phyloP scores from a whole-genome alignment of 2,888 invertebrate species.

The Andrena chrysosceles region DNA sequence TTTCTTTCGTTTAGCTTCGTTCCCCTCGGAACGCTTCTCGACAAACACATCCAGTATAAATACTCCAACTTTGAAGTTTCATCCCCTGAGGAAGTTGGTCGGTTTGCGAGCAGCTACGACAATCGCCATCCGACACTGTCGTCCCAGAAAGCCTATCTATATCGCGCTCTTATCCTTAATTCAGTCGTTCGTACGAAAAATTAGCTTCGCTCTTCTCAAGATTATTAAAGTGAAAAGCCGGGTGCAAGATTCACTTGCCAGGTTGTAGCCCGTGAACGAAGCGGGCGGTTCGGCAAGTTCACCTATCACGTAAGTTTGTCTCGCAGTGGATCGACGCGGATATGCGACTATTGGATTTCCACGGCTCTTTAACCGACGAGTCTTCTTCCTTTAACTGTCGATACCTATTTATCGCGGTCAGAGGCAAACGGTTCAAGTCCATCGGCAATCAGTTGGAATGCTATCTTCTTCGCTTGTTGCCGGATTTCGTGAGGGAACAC shows the following conservation, averaged over 20 bases:
- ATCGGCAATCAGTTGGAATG: background rate
- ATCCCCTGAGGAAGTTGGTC: conserved; percentile 64
- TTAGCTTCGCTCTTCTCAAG: background rate
- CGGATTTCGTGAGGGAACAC: background rate
- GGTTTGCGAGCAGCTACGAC: background rate
- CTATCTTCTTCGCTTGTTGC: background rate
- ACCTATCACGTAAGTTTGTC: conserved; percentile 5
- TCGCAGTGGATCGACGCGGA: background rate
- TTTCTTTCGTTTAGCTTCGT: conserved; percentile 12
- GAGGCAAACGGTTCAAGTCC: background rate
- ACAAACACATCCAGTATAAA: conserved; percentile 78
- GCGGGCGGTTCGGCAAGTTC: background rate
- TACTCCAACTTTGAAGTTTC: conserved; percentile 73
- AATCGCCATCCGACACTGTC: background rate
- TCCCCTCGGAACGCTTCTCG: conserved; percentile 54
- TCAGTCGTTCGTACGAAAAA: no score
- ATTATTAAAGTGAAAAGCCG: background rate
- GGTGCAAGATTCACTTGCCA: no score
- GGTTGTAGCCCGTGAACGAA: background rate
- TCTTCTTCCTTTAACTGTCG: background rate
- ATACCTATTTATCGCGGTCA: background rate
- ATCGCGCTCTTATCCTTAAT: background rate
- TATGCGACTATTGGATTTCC: background rate
- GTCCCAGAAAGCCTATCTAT: background rate
- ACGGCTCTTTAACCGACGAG: background rate